Conservation (phyloP, 1,140 invertebrate species). For the Tyrophagus putrescentiae region DNA sequence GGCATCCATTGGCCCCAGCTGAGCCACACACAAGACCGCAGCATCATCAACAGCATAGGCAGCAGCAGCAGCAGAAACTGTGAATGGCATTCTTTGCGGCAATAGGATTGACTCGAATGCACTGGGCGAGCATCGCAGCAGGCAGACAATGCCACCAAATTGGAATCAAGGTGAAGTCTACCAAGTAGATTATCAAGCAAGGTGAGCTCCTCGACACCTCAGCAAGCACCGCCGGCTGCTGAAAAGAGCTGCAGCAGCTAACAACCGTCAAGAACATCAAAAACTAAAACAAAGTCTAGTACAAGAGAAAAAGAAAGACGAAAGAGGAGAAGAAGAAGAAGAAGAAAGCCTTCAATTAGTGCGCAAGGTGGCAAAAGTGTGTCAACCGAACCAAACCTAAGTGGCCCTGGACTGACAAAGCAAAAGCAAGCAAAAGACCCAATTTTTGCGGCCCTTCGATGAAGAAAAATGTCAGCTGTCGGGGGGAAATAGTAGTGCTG, state of each 20-base stretch:
- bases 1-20: neutral
- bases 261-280: too few species aligned
- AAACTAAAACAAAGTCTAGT: too few species aligned
- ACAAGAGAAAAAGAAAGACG: neutral
- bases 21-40: neutral
- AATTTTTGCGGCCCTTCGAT: slow-evolving; percentile 3
- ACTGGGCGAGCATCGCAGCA: too few species aligned
- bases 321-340: neutral
- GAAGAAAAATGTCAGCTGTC: neutral
- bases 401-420: slow-evolving; percentile 10
- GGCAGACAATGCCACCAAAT: neutral
- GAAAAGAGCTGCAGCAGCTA: too few species aligned
- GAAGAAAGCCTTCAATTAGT: slow-evolving; percentile 9
- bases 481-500: neutral
- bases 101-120: slow-evolving; percentile 12
- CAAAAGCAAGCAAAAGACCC: too few species aligned
- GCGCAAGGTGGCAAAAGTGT: slow-evolving; percentile 7
- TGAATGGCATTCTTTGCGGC: neutral
- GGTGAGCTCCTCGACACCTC: too few species aligned
- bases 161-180: neutral
- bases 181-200: neutral
- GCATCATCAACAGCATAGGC: too few species aligned
- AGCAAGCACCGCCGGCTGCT: too few species aligned
- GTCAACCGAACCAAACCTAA: slow-evolving; percentile 13
- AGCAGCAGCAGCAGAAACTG: neutral